Evolutionary conservation across 2,113 vertebrate species (phyloP).

Genomic region (Pelmatolapia mariae): DNA sequence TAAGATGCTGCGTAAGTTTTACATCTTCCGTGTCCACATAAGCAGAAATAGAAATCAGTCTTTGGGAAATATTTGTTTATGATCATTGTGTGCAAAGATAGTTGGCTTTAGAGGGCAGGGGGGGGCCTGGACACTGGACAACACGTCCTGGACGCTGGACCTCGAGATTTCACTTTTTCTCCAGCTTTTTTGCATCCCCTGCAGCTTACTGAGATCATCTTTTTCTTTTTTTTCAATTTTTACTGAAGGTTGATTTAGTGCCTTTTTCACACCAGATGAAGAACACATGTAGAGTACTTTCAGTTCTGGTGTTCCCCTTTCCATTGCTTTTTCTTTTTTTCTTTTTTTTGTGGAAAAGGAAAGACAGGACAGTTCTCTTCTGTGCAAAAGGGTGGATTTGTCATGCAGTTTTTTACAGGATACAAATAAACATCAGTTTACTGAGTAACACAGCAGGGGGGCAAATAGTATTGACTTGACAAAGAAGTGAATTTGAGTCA

Average conservation of each 20-base stretch:
- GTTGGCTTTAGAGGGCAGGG: not conserved
- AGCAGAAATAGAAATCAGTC: not conserved
- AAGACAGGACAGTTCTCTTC: constrained; percentile 9
- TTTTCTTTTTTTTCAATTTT: not conserved
- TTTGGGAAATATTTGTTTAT: constrained; percentile 20
- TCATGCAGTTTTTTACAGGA: not conserved
- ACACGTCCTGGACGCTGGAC: not conserved
- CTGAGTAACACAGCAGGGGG: not conserved
- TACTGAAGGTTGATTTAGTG: constrained; percentile 16
- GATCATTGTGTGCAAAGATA: constrained; percentile 15
- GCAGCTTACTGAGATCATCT: not conserved
- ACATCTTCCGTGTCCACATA: not conserved
- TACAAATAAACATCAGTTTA: constrained; percentile 9
- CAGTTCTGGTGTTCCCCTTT: constrained; percentile 4
- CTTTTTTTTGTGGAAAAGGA: not conserved
- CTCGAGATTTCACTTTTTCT: not conserved
- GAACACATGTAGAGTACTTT: constrained; percentile 55
- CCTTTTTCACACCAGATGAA: constrained; percentile 60
- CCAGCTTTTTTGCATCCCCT: constrained; percentile 1
- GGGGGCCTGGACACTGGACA: not conserved
- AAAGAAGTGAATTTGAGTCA: not conserved
- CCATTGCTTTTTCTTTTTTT: not conserved
- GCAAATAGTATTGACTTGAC: not conserved
- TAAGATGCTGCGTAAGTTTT: constrained; percentile 11
- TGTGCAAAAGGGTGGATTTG: not conserved